phyloP scores from a whole-genome alignment of 2,113 vertebrate genomes.

The Scartelaos histophorus region DNA sequence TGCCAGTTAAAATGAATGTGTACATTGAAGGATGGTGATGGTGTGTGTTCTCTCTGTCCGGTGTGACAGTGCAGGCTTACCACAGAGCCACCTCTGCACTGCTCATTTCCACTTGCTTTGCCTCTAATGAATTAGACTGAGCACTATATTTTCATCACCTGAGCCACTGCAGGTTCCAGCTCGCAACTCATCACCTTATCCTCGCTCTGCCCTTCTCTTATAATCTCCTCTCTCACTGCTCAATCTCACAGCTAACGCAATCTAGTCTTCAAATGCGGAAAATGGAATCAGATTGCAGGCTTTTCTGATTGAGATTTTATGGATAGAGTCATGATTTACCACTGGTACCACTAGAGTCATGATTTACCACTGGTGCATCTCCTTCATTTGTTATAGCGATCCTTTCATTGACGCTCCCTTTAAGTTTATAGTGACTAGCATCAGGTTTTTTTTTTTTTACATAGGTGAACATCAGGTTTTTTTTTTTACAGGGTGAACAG shows the following conservation, averaged over 20 bases:
- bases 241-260: slow-evolving; percentile 49
- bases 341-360: slow-evolving; percentile 14
- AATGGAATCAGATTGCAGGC: slow-evolving; percentile 44
- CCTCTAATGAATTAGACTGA: slow-evolving; percentile 42
- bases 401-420: slow-evolving; percentile 22
- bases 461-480: slow-evolving; percentile 21
- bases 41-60: slow-evolving; percentile 4
- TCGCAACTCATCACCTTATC: slow-evolving; percentile 38
- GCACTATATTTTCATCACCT: slow-evolving; percentile 43
- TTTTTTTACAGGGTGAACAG: slow-evolving; percentile 33
- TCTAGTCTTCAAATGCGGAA: slow-evolving; percentile 27
- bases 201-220: slow-evolving; percentile 16
- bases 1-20: neutral
- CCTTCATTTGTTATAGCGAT: slow-evolving; percentile 28
- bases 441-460: slow-evolving; percentile 19
- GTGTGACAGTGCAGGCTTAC: neutral
- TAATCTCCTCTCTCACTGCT: slow-evolving; percentile 30
- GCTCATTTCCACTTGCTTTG: slow-evolving; percentile 22
- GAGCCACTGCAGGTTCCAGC: slow-evolving; percentile 26
- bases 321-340: slow-evolving; percentile 36
- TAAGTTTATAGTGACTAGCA: slow-evolving; percentile 35
- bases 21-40: neutral
- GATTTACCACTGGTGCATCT: slow-evolving; percentile 23
- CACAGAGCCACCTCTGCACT: slow-evolving; percentile 17
- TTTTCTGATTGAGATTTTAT: slow-evolving; percentile 17